These are phyloP conservation scores for Melitaea athalia DNA, from an alignment of 2,888 invertebrate genomes.

Conservation along the genomic window DNA sequence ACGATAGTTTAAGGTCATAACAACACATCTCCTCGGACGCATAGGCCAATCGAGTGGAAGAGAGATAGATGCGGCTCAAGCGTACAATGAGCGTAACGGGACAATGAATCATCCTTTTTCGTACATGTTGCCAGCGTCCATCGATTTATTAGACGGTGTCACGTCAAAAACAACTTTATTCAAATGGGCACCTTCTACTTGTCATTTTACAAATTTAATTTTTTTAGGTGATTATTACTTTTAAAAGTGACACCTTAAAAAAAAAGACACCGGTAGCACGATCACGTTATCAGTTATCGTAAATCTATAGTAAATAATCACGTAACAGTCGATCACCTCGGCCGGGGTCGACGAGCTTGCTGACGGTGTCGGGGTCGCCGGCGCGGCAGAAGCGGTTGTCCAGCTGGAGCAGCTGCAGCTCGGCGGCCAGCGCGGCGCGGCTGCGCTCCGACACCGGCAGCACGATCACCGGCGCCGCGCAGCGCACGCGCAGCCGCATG, in stretches of 20 bases:
- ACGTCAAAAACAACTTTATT: background rate
- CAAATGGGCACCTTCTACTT: no score
- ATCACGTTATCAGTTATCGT: no score
- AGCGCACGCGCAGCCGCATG: conserved; percentile 81
- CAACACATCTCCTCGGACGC: no score
- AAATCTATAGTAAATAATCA: no score
- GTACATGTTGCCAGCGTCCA: background rate
- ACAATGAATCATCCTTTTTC: background rate
- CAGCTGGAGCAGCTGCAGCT: conserved; percentile 89
- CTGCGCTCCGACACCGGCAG: conserved; percentile 92
- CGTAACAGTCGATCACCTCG: conserved; percentile 55
- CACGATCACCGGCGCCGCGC: conserved; percentile 89
- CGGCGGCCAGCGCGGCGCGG: conserved; percentile 89
- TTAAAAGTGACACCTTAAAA: no score
- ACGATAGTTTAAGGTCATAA: no score
- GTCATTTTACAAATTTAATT: no score
- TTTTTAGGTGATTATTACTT: background rate
- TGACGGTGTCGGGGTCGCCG: conserved; percentile 79
- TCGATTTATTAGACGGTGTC: no score
- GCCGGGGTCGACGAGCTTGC: conserved; percentile 64
- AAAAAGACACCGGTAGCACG: no score
- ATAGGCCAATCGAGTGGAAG: no score
- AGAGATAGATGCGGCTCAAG: no score
- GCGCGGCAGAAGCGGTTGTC: conserved; percentile 88
- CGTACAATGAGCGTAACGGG: no score